Evolutionary conservation across 2,888 invertebrate species (phyloP).

Genomic region (Mellilla xanthometata): DNA sequence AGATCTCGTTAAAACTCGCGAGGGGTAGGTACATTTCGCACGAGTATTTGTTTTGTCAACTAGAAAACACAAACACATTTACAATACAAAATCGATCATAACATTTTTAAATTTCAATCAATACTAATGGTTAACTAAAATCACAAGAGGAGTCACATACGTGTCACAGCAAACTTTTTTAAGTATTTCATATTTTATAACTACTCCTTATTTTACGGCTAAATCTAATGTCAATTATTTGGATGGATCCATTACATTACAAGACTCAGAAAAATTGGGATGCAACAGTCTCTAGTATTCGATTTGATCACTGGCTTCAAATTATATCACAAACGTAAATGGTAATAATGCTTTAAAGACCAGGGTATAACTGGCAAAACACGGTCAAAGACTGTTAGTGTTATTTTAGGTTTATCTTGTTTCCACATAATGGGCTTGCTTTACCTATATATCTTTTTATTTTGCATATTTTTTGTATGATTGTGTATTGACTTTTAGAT

Average conservation of each 20-base stretch:
- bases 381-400: too few species aligned
- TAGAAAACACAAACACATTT: too few species aligned
- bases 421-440: too few species aligned
- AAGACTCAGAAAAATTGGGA: slow-evolving; percentile 51
- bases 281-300: slow-evolving; percentile 59
- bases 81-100: too few species aligned
- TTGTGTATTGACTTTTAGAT: too few species aligned
- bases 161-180: slow-evolving; percentile 49
- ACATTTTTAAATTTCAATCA: slow-evolving; percentile 1
- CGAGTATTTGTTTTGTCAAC: too few species aligned
- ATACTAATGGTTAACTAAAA: slow-evolving; percentile 42
- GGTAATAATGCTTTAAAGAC: slow-evolving; percentile 3
- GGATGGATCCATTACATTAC: slow-evolving; percentile 68
- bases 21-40: too few species aligned
- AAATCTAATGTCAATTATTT: slow-evolving; percentile 61
- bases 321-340: slow-evolving; percentile 50
- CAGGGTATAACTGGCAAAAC: not conserved
- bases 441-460: too few species aligned
- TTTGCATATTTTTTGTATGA: too few species aligned
- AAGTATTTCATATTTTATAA: too few species aligned
- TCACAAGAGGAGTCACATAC: slow-evolving; percentile 48
- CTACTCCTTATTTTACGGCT: slow-evolving; percentile 50
- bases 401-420: too few species aligned
- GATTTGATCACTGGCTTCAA: slow-evolving; percentile 64
- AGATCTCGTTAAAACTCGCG: too few species aligned